These are phyloP conservation scores for Gobio occitaniae DNA, from an alignment of 2,797 vertebrate genomes.

Conservation along the genomic window DNA sequence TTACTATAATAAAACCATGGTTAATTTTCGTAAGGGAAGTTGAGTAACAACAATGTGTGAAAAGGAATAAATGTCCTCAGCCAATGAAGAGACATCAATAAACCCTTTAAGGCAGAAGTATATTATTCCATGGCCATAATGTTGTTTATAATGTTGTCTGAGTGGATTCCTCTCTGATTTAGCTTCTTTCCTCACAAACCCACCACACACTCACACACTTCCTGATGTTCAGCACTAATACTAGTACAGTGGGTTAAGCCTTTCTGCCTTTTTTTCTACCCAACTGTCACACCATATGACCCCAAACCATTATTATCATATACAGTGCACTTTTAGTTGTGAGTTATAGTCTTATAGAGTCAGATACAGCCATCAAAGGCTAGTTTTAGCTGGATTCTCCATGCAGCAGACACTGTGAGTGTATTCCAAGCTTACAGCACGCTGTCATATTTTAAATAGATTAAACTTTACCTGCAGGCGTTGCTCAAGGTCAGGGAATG, in stretches of 20 bases:
- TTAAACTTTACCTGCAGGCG: slow-evolving; percentile 89
- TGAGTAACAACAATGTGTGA: background rate
- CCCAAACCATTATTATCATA: slow-evolving; percentile 28
- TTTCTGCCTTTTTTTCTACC: slow-evolving; percentile 10
- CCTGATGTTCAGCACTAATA: slow-evolving; percentile 46
- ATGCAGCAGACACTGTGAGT: background rate
- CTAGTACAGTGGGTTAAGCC: slow-evolving; percentile 33
- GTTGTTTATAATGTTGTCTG: background rate
- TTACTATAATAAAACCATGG: too few species aligned
- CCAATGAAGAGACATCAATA: background rate
- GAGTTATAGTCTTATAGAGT: background rate
- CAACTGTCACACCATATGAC: slow-evolving; percentile 32
- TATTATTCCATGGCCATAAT: background rate
- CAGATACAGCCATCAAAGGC: background rate
- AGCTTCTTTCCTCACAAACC: slow-evolving; percentile 29
- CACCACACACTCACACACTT: slow-evolving; percentile 42
- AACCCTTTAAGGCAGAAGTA: background rate
- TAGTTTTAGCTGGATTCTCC: background rate
- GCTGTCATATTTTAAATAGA: background rate
- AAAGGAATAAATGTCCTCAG: background rate
- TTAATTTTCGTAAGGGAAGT: too few species aligned
- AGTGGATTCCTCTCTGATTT: slow-evolving; percentile 1
- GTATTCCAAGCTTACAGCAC: background rate
- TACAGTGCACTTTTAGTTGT: background rate
- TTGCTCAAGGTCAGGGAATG: slow-evolving; percentile 92